Base-by-base conservation (phyloP, 2,888 invertebrate genomes). In the Leptinotarsa haldemani region DNA sequence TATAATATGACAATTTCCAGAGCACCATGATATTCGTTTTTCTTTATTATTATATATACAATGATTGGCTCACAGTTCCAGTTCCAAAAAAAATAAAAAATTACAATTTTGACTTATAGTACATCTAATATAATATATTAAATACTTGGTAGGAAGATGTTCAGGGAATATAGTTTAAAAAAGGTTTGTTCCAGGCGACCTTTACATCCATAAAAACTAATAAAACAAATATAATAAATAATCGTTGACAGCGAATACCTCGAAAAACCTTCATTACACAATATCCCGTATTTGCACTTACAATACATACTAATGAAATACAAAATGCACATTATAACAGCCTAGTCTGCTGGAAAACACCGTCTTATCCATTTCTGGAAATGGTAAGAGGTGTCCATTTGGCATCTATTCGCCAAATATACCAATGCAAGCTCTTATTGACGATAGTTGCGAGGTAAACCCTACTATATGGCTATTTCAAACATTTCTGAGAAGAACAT, bases 121-220 rank as follows among this genome's bases (percentile, higher is more conserved):
- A 68, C 56, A 84, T 79, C 78, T 82, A 83, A 81, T 77, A 82
- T 76, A 80, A 81, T 81, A 80, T 74, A 79, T 85, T 85, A 87
- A 88, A 88, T 88, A 87, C 88, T 88, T 86, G 86, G 85, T 87
- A 88, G 87, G 87, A 88, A 87, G 87, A 88, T 88, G 87, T 86
- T 83, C 76, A 73, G 81, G 80, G 78, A 80, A 76, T 73, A 72
- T 76, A 58, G 73, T 78, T 73, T 71, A 69, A 78, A 74, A 77
- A 78, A 76, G 73, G 74, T 75, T 74, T 20, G 18, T 30, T 30
- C 61, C 15, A 56, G 72, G 65, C 50, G 61, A 40, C 47, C 69
- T 65, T 63, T 72, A 74, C 61, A 25, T 70, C 53, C 47, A 50
- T 65, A 64, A 46, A 77, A 74, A 71, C 71, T 47, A 65, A 74